Percentiles rank a stretch among this genome's conserved stretches.
These are phyloP conservation scores for Planococcus citri DNA, from an alignment of 1,140 invertebrate species.

Conservation along the genomic window DNA sequence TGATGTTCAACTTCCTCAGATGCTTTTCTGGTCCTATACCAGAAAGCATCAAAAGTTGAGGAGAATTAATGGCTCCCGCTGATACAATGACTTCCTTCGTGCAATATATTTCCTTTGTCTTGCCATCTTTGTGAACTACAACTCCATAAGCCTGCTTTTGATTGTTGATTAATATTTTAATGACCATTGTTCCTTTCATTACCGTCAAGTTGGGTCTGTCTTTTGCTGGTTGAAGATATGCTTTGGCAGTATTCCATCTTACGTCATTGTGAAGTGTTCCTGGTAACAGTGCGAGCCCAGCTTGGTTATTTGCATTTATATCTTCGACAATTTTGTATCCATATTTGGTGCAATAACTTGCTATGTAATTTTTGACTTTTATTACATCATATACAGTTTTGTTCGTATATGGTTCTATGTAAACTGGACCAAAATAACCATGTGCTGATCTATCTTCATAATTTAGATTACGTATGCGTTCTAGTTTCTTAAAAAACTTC, in stretches of 20 bases:
- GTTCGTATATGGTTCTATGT: neutral
- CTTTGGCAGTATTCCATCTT: slow-evolving; percentile 55
- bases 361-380: slow-evolving; percentile 59
- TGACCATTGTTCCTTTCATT: slow-evolving; percentile 39
- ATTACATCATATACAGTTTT: neutral
- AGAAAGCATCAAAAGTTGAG: slow-evolving; percentile 40
- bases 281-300: neutral
- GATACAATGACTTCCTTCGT: slow-evolving; percentile 33
- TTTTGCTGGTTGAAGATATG: slow-evolving; percentile 29
- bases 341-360: slow-evolving; percentile 75
- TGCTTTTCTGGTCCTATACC: slow-evolving; percentile 38
- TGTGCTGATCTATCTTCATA: no score
- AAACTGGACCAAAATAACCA: neutral
- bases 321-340: slow-evolving; percentile 48
- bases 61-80: slow-evolving; percentile 33
- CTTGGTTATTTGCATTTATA: neutral
- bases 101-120: slow-evolving; percentile 34
- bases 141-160: slow-evolving; percentile 57
- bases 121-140: slow-evolving; percentile 54
- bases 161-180: slow-evolving; percentile 32
- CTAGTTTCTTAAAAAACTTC: slow-evolving; percentile 77
- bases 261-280: slow-evolving; percentile 49
- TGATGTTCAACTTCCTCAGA: slow-evolving; percentile 31
- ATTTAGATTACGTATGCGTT: no score
- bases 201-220: slow-evolving; percentile 41